Evolutionary conservation across 2,888 invertebrate species (phyloP), one percentile per base, ranked within the genome.

Genomic region (Machimus rusticus): DNA sequence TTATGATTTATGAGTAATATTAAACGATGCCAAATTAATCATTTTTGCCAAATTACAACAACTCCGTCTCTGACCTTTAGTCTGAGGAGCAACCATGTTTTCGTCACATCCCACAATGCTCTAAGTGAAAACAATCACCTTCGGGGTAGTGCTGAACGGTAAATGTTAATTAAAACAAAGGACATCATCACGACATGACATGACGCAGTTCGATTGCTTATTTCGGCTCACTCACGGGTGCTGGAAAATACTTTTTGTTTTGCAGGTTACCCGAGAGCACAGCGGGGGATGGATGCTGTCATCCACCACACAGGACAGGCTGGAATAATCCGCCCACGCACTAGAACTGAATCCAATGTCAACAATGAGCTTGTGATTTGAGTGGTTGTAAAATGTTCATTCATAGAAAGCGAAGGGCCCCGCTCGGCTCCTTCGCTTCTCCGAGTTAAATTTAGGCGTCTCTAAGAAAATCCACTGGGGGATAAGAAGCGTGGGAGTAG

Each of bases 351-450:
- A n/a, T n/a, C n/a, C n/a, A 55, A 23, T 81, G 81, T 81, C 55
- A 81, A 55, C 81, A 81, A 81, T 31, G n/a, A 31, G 31, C 55
- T 34, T 31, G 55, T 55, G n/a, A 51, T 51, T 79, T 46, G n/a
- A 43, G 55, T 55, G 55, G 55, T 81, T 81, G 55, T 81, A 81
- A 81, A 81, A 43, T 81, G 55, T 31, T 81, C 81, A 81, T 81
- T 81, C 81, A 81, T 51, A 55, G 31, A 55, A 55, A n/a, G 28
- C 74, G 74, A 5, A 19, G 57, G 57, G 31, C 31, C n/a, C 19
- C n/a, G 51, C 19, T 46, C 4, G 43, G 14, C 16, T 46, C 14
- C 5, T n/a, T 51, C n/a, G n/a, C 6, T n/a, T n/a, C 5, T 2
- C 51, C 74, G 34, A 74, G 74, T 34, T 28, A 74, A 31, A 74